Evolutionary conservation across 1,140 invertebrate species (phyloP), one percentile per base, ranked within the genome.

Genomic region (Calosoma granatense): DNA sequence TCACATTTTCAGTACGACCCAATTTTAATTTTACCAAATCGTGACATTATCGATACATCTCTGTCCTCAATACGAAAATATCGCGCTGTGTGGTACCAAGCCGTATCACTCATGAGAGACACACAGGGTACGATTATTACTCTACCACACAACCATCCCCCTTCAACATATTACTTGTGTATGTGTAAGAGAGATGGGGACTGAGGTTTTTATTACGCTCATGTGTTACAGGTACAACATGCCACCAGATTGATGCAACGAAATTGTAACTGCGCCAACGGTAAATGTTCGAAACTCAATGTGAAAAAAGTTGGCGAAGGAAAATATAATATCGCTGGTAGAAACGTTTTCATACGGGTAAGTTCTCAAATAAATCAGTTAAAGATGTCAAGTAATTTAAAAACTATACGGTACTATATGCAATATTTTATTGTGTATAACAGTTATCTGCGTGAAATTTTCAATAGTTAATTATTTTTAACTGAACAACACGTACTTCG

Each of bases 301-400:
- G 82, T 90, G 53, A 81, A 82, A 64, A 88, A 88, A 69, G 81
- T 91, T 47, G 86, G 86, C 19, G 87, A 90, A 72, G 87, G 88
- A 2, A 81, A 84, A 55, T 92, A 90, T 67, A 81, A 83, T 61
- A 88, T 91, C 65, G 86, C 85, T n/a, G 87, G 86, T 2, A 75
- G 85, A 61, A 89, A 86, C 63, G 86, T 90, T 22, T 90, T 90
- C 67, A 81, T 87, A 19, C 70, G 85, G 67, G 85, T 87, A 69
- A 76, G 77, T 62, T 55, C n/a, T n/a, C n/a, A n/a, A n/a, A n/a
- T n/a, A n/a, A n/a, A n/a, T 55, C 14, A 51, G 19, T 51, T 17
- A 20, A 20, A 17, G 6, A 51, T 23, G 1, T 22, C n/a, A 57
- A 17, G 20, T 55, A 19, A 22, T 30, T 57, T 30, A n/a, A 47